A percentile compares a stretch with the other conserved stretches of the same genome.
These are phyloP conservation scores for Smithornis capensis DNA, from an alignment of 2,113 vertebrate species.

Conservation along the genomic window DNA sequence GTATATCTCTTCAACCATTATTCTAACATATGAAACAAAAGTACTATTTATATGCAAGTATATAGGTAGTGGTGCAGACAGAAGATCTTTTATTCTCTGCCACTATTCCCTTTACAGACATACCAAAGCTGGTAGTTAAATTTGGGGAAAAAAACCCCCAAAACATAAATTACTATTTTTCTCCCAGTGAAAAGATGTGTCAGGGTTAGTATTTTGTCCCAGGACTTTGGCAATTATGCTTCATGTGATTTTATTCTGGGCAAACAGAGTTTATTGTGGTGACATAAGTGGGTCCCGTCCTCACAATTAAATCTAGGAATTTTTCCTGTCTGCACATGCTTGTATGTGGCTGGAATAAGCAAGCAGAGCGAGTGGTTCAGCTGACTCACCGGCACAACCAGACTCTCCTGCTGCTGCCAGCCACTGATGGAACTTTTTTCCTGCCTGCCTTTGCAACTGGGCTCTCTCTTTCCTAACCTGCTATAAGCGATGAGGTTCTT, in stretches of 20 bases:
- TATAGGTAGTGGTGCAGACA: not conserved
- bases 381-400: not conserved
- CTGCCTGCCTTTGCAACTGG: not conserved
- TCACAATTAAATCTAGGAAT: not conserved
- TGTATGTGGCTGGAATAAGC: not conserved
- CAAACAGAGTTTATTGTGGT: not conserved
- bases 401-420: not conserved
- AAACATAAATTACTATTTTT: not conserved
- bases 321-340: constrained; percentile 17
- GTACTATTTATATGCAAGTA: not conserved
- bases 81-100: not conserved
- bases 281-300: not conserved
- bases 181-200: not conserved
- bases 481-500: not conserved
- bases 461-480: not conserved
- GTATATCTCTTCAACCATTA: not conserved
- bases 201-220: not conserved
- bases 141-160: fast-evolving
- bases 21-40: not conserved
- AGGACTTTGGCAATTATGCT: not conserved
- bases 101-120: not conserved
- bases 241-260: not conserved
- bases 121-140: not conserved
- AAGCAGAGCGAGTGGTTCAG: not conserved
- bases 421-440: not conserved